Percentiles rank a stretch among this genome's conserved stretches.
phyloP scores from a whole-genome alignment of 2,797 vertebrate genomes.

The Kryptopterus vitreolus region DNA sequence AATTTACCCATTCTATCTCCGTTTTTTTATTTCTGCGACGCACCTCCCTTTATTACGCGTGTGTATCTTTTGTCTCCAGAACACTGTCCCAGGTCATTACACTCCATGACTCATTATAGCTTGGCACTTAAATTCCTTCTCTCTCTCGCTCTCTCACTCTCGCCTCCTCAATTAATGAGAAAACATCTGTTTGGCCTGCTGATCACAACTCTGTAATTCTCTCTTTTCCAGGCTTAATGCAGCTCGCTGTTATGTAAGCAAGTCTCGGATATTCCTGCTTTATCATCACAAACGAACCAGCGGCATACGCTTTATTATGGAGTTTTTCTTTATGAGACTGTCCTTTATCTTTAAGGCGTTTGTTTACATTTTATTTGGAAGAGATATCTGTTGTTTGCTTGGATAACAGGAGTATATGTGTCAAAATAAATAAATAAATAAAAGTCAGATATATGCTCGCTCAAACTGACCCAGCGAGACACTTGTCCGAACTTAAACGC shows the following conservation, averaged over 20 bases:
- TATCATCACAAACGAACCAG: constrained; percentile 23
- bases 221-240: constrained; percentile 1
- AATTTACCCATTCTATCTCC: constrained; percentile 23
- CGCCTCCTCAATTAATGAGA: constrained; percentile 56
- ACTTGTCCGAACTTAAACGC: constrained; percentile 15
- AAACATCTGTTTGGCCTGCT: constrained; percentile 29
- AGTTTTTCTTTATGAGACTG: neutral
- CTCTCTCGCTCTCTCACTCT: constrained; percentile 55
- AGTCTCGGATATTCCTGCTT: constrained; percentile 32
- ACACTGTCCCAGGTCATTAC: constrained; percentile 36
- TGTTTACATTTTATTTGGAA: neutral
- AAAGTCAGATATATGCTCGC: neutral
- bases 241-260: constrained; percentile 12
- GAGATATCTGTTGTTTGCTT: constrained; percentile 1
- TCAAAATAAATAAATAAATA: constrained; percentile 21
- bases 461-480: constrained; percentile 13
- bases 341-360: too few species aligned
- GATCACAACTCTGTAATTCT: neutral
- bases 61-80: constrained; percentile 34
- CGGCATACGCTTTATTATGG: constrained; percentile 10
- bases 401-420: neutral
- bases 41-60: constrained; percentile 3
- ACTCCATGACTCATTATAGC: constrained; percentile 56
- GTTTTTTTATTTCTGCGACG: constrained; percentile 30
- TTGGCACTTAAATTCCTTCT: constrained; percentile 58